Evolutionary conservation across 2,888 invertebrate genomes (phyloP), one percentile per base, ranked within the genome.

Genomic region (Prosapia bicincta): DNA sequence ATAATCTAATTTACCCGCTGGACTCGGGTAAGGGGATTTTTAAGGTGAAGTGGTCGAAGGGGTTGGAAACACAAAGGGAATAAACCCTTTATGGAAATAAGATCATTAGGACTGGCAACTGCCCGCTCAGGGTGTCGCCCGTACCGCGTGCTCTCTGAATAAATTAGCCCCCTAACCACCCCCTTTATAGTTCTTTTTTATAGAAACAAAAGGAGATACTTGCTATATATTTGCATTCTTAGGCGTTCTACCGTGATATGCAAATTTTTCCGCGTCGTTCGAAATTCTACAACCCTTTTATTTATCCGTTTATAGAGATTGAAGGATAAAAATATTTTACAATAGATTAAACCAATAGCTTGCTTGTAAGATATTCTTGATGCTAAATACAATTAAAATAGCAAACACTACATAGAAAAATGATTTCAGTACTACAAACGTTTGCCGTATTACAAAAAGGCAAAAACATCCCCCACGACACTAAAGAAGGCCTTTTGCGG

Each of bases 21-120:
- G 20, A 20, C 20, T 20, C 13, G n/a, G 54, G 54, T 54, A 20
- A 54, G 54, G 54, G 54, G n/a, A 20, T 54, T 54, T 54, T 54
- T 54, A 54, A 54, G 54, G 54, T 54, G 54, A 54, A 54, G 54
- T 54, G 54, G 54, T 54, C 54, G 20, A 54, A 54, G 3, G 20
- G 54, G 20, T n/a, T 20, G 54, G 7, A 20, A 54, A 54, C 13
- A 54, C 54, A 54, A 54, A 54, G 54, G 54, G 54, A 54, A 54
- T 54, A 54, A 54, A 54, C 54, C 54, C 54, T 54, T 54, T 54
- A 54, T 54, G 54, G 54, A 54, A 54, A 54, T 54, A 54, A 54
- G 54, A 20, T 54, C 54, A 54, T 54, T 54, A 54, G 54, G 54
- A n/a, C 54, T 54, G 54, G 10, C 54, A 54, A 54, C 54, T 54